phyloP scores from a whole-genome alignment of 2,113 vertebrate genomes.

The Microcebus murinus region DNA sequence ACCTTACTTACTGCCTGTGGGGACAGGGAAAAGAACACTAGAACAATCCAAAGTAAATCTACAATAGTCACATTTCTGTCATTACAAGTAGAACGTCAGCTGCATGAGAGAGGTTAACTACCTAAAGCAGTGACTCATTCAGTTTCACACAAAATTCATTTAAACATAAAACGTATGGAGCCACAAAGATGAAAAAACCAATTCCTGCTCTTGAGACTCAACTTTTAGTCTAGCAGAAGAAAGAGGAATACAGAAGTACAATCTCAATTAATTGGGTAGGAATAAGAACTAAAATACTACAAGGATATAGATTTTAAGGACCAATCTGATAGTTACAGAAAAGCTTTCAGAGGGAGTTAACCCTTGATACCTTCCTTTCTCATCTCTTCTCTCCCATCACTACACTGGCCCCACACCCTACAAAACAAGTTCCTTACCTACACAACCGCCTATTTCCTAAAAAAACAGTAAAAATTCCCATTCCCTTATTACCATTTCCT shows the following conservation, averaged over 20 bases:
- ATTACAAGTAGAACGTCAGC: conserved; percentile 4
- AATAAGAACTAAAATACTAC: conserved; percentile 4
- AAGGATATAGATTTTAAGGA: not conserved
- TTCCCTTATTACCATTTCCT: not conserved
- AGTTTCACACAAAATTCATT: conserved; percentile 20
- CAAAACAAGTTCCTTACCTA: conserved; percentile 18
- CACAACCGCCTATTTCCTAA: not conserved
- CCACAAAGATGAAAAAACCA: not conserved
- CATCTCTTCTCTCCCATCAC: not conserved
- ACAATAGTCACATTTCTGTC: not conserved
- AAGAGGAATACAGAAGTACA: conserved; percentile 10
- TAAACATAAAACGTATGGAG: conserved; percentile 25
- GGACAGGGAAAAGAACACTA: not conserved
- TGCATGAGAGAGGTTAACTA: not conserved
- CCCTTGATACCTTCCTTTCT: not conserved
- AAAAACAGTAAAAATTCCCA: not conserved
- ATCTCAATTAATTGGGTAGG: not conserved
- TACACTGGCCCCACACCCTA: not conserved
- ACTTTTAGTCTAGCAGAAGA: conserved; percentile 4
- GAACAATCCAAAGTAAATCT: conserved; percentile 41
- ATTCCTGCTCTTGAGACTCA: not conserved
- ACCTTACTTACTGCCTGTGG: not conserved
- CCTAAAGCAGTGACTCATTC: not conserved
- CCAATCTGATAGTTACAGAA: not conserved
- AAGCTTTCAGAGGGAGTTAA: not conserved